A percentile compares a stretch with the other conserved stretches of the same genome.
phyloP scores from a whole-genome alignment of 2,888 invertebrate genomes.

The Gasteruption jaculator region DNA sequence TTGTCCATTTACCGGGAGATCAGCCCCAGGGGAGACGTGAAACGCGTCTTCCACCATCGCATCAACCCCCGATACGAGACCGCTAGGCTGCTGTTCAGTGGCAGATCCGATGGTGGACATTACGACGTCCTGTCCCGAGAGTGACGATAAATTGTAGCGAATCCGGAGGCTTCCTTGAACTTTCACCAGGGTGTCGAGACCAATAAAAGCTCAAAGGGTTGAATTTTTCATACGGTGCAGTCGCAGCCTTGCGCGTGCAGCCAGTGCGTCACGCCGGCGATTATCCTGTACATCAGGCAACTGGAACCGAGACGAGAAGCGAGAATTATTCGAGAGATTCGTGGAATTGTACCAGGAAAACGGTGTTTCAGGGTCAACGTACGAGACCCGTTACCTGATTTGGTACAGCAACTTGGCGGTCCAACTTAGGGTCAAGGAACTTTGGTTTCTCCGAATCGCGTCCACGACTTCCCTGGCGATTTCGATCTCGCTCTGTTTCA shows the following conservation, averaged over 20 bases:
- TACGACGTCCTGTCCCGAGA: slow-evolving; percentile 38
- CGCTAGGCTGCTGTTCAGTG: slow-evolving; percentile 40
- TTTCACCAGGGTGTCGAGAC: not conserved
- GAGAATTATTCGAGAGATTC: too few relatives aligned
- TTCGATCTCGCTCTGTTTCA: slow-evolving; percentile 32
- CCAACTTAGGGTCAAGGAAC: slow-evolving; percentile 31
- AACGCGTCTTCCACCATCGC: slow-evolving; percentile 35
- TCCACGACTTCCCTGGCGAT: slow-evolving; percentile 39
- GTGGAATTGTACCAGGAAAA: not conserved
- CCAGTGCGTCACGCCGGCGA: slow-evolving; percentile 35
- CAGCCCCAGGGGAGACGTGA: slow-evolving; percentile 26
- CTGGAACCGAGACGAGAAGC: slow-evolving; percentile 25
- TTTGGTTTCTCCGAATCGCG: slow-evolving; percentile 38
- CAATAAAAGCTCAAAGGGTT: too few relatives aligned
- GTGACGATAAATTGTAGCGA: slow-evolving; percentile 5
- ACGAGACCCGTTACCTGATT: slow-evolving; percentile 29
- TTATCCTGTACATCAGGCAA: slow-evolving; percentile 31
- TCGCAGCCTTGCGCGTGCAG: slow-evolving; percentile 31
- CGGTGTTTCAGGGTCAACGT: not conserved
- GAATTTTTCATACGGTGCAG: slow-evolving; percentile 23
- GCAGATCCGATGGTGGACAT: slow-evolving; percentile 41
- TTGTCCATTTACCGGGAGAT: slow-evolving; percentile 40
- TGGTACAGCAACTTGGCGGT: slow-evolving; percentile 30
- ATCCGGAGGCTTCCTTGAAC: not conserved
- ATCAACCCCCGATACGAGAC: slow-evolving; percentile 27